Evolutionary conservation across 2,113 vertebrate genomes (phyloP).

Genomic region (Chionodraco myersi): DNA sequence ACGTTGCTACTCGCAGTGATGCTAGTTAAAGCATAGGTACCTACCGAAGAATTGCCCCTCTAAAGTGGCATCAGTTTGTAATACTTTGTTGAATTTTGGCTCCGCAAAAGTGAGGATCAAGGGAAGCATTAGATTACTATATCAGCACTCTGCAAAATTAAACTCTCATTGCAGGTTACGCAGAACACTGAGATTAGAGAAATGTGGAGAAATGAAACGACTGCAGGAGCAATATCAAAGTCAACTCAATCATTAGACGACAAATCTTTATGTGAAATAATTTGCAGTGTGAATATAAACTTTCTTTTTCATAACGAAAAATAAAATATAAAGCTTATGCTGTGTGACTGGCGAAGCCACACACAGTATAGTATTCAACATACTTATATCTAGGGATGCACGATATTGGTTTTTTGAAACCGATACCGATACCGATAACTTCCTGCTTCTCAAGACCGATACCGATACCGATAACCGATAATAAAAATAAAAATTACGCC

Average conservation of each 20-base stretch:
- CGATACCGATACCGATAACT: too few species aligned
- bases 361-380: too few species aligned
- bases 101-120: not conserved
- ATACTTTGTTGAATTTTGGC: not conserved
- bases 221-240: slow-evolving; percentile 2
- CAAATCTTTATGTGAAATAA: not conserved
- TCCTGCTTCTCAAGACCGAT: too few species aligned
- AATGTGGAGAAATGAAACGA: not conserved
- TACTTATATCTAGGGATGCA: too few species aligned
- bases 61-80: not conserved
- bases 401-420: too few species aligned
- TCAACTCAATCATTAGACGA: not conserved
- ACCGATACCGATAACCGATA: too few species aligned
- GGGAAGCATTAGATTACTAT: not conserved
- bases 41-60: not conserved
- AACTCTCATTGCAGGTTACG: not conserved
- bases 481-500: too few species aligned
- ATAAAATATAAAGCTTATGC: too few species aligned
- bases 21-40: not conserved
- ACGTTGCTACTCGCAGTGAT: not conserved
- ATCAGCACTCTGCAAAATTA: not conserved
- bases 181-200: not conserved
- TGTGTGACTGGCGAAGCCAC: too few species aligned
- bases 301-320: too few species aligned
- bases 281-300: not conserved